phyloP scores from a whole-genome alignment of 2,113 vertebrate genomes.

The Phasianus colchicus region DNA sequence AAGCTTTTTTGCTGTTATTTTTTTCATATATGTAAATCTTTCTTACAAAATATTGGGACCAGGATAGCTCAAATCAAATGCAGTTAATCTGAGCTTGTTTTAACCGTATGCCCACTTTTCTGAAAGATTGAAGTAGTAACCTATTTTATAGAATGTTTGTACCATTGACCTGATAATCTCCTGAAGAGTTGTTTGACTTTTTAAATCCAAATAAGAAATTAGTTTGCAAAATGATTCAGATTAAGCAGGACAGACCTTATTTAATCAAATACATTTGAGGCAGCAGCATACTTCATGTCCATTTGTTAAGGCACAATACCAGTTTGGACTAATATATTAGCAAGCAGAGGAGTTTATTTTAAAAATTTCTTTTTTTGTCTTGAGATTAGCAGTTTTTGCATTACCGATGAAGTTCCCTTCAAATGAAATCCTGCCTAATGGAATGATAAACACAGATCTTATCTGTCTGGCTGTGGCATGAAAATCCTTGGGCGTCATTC shows the following conservation, averaged over 20 bases:
- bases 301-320: background rate
- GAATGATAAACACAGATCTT: constrained; percentile 1
- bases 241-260: constrained; percentile 64
- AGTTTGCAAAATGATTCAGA: constrained; percentile 55
- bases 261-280: constrained; percentile 45
- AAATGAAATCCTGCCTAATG: constrained; percentile 27
- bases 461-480: background rate
- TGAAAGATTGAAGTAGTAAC: constrained; percentile 61
- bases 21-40: constrained; percentile 7
- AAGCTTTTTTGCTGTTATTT: constrained; percentile 32
- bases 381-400: background rate
- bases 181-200: constrained; percentile 16
- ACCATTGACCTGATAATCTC: constrained; percentile 73
- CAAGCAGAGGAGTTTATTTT: background rate
- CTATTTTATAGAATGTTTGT: constrained; percentile 48
- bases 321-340: constrained; percentile 23
- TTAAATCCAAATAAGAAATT: constrained; percentile 70
- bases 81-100: constrained; percentile 55
- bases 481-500: background rate
- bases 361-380: background rate
- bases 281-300: background rate
- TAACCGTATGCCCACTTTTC: constrained; percentile 58
- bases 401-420: background rate
- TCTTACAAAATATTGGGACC: constrained; percentile 14
- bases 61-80: constrained; percentile 19